A percentile compares a stretch with the other conserved stretches of the same genome.
phyloP scores from a whole-genome alignment of 2,113 vertebrate genomes.

The Sceloporus tristichus region DNA sequence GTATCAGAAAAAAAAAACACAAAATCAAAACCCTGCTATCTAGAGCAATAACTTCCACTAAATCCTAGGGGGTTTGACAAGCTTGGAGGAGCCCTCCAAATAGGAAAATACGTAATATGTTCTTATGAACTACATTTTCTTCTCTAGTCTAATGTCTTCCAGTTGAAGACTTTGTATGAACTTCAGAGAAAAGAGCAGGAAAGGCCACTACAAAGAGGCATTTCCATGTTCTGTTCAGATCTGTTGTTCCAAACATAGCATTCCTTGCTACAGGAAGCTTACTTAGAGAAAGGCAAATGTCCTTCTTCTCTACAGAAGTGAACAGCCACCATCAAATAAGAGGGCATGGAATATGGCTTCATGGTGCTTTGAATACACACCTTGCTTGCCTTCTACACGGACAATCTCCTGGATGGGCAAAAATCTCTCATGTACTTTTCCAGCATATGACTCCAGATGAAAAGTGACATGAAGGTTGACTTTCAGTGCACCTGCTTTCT shows the following conservation, averaged over 20 bases:
- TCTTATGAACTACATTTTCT: background rate
- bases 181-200: background rate
- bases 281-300: too few species aligned
- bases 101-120: too few species aligned
- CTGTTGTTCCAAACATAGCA: background rate
- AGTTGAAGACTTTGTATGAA: background rate
- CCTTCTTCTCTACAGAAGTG: background rate
- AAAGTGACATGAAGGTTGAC: slow-evolving; percentile 53
- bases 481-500: slow-evolving; percentile 45
- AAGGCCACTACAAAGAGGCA: background rate
- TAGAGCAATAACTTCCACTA: too few species aligned
- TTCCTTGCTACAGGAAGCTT: background rate
- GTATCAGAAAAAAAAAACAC: too few species aligned
- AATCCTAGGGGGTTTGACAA: too few species aligned
- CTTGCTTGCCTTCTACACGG: slow-evolving; percentile 54
- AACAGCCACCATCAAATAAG: background rate
- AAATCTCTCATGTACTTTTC: slow-evolving; percentile 59
- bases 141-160: background rate
- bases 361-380: slow-evolving; percentile 40
- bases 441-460: slow-evolving; percentile 74
- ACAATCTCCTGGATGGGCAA: slow-evolving; percentile 51
- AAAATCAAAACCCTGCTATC: too few species aligned
- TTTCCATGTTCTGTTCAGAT: background rate
- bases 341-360: background rate
- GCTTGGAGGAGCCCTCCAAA: too few species aligned